Percentiles rank a stretch among this genome's conserved stretches.
phyloP scores from a whole-genome alignment of 2,797 vertebrate species.

The Cetoscarus ocellatus region DNA sequence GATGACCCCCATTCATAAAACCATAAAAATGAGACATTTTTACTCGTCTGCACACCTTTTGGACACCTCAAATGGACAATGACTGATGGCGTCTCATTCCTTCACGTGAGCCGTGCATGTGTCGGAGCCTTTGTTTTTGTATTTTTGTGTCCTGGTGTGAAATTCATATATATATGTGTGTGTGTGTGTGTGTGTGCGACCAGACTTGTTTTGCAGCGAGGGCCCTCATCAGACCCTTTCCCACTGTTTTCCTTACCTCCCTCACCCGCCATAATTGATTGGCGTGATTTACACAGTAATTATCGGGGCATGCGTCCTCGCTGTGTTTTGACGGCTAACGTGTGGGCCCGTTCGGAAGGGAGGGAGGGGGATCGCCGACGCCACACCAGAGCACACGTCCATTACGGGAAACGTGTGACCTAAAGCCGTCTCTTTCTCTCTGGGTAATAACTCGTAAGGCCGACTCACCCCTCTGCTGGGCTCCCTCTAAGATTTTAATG shows the following conservation, averaged over 20 bases:
- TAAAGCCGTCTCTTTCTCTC: slow-evolving; percentile 7
- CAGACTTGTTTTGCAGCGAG: slow-evolving; percentile 39
- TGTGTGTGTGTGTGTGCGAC: slow-evolving; percentile 24
- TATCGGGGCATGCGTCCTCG: slow-evolving; percentile 42
- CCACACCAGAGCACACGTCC: slow-evolving; percentile 16
- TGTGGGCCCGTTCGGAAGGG: slow-evolving; percentile 17
- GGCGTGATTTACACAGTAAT: slow-evolving; percentile 63
- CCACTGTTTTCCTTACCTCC: slow-evolving; percentile 61
- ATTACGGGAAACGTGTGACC: slow-evolving; percentile 19
- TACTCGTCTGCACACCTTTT: not conserved
- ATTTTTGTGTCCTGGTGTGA: slow-evolving; percentile 24
- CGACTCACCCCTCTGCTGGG: slow-evolving; percentile 26
- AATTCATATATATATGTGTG: slow-evolving; percentile 20
- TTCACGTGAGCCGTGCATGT: slow-evolving; percentile 6
- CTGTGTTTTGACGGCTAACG: slow-evolving; percentile 50
- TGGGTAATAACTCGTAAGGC: slow-evolving; percentile 33
- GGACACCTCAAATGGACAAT: not conserved
- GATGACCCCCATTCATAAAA: slow-evolving; percentile 26
- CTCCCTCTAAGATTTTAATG: slow-evolving; percentile 35
- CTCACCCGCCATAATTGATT: slow-evolving; percentile 61
- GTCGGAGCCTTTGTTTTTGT: not conserved
- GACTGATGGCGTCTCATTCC: slow-evolving; percentile 24
- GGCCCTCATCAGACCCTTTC: slow-evolving; percentile 43
- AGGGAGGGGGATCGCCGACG: slow-evolving; percentile 12
- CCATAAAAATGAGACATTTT: slow-evolving; percentile 32